Evolutionary conservation across 1,140 invertebrate genomes (phyloP).

Genomic region (Galendromus occidentalis): DNA sequence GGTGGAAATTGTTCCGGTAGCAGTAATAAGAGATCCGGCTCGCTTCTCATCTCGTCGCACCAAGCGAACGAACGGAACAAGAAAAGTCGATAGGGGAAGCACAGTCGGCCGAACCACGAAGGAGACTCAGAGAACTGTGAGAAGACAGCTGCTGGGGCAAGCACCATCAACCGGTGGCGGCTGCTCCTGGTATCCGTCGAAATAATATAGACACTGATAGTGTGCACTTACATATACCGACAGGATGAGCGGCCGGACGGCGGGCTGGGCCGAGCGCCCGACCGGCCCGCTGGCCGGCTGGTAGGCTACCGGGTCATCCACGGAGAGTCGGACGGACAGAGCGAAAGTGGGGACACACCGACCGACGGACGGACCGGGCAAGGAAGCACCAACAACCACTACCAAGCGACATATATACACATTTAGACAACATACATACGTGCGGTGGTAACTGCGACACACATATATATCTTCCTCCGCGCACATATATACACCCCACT

Average conservation of each 20-base stretch:
- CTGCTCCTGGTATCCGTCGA: conserved; percentile 8
- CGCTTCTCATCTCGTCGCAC: no score
- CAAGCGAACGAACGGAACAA: neutral
- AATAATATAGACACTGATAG: conserved; percentile 12
- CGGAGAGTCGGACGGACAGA: neutral
- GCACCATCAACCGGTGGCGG: neutral
- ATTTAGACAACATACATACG: no score
- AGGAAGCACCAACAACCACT: neutral
- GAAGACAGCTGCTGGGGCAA: neutral
- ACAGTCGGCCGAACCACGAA: neutral
- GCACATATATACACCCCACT: no score
- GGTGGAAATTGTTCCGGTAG: no score
- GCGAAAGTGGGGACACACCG: neutral
- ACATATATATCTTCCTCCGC: no score
- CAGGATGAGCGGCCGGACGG: neutral
- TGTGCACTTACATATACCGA: neutral
- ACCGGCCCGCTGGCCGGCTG: no score
- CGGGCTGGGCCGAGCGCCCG: no score
- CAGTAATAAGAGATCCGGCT: no score
- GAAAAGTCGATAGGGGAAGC: neutral
- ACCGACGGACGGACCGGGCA: neutral
- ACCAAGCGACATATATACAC: no score
- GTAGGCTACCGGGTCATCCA: neutral
- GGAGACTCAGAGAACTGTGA: neutral
- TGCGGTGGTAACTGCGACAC: no score